Percentiles rank a stretch among this genome's conserved stretches.
These are phyloP conservation scores for Emmelina monodactyla DNA, from an alignment of 2,888 invertebrate genomes.

Conservation along the genomic window DNA sequence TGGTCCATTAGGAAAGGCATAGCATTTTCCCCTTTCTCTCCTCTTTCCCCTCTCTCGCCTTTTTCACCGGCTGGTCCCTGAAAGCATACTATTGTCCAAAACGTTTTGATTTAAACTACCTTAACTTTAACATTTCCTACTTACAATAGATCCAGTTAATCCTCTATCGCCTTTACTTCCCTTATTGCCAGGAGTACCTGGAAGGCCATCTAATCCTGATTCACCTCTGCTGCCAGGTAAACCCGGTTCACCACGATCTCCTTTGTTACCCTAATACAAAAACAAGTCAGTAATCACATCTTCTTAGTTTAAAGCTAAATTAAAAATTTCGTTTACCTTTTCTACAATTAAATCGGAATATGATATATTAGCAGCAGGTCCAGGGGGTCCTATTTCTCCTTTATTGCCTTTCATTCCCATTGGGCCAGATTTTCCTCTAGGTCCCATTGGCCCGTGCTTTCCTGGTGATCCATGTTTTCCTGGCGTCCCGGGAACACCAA, in stretches of 20 bases:
- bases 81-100: too few relatives aligned
- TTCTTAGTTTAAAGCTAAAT: too few relatives aligned
- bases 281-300: slow-evolving; percentile 11
- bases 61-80: slow-evolving; percentile 37
- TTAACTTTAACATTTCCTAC: too few relatives aligned
- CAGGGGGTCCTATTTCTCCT: slow-evolving; percentile 72
- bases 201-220: slow-evolving; percentile 10
- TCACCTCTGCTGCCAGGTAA: slow-evolving; percentile 11
- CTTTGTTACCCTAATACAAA: too few relatives aligned
- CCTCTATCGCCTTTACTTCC: slow-evolving; percentile 66
- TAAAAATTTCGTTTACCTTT: too few relatives aligned
- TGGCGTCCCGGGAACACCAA: slow-evolving; percentile 31
- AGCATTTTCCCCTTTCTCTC: slow-evolving; percentile 34
- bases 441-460: slow-evolving; percentile 58
- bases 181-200: slow-evolving; percentile 62
- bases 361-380: slow-evolving; percentile 67
- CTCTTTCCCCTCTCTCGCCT: slow-evolving; percentile 35
- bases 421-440: slow-evolving; percentile 40
- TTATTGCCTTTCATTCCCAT: slow-evolving; percentile 62
- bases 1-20: too few relatives aligned
- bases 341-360: slow-evolving; percentile 34
- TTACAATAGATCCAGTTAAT: slow-evolving; percentile 12
- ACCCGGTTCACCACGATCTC: slow-evolving; percentile 17
- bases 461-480: slow-evolving; percentile 27
- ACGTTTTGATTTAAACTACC: too few relatives aligned